Conservation (phyloP, 2,888 invertebrate species). For the Resseliella maxima region DNA sequence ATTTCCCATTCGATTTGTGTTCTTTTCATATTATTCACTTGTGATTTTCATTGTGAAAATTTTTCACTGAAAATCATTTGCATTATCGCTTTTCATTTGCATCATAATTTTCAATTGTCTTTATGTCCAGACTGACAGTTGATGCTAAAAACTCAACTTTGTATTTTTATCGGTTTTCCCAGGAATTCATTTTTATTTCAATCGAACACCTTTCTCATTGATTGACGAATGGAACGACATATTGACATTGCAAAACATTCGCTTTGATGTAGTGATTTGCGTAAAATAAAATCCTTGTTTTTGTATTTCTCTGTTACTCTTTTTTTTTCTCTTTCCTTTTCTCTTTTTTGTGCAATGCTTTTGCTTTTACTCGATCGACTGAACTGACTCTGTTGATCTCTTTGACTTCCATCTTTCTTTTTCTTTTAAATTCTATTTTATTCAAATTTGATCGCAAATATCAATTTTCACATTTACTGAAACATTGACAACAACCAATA, state of each 20-base stretch:
- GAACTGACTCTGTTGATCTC: background rate
- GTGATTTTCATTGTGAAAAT: no score
- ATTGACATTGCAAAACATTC: conserved; percentile 40
- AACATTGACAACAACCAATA: background rate
- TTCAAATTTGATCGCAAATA: background rate
- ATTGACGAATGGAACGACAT: conserved; percentile 25
- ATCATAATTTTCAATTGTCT: background rate
- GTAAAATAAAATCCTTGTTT: background rate
- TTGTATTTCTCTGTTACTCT: background rate
- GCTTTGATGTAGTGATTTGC: conserved; percentile 47
- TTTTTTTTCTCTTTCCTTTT: background rate
- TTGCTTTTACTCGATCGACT: no score
- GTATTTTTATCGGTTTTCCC: background rate
- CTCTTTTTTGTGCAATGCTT: background rate
- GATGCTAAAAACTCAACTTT: background rate
- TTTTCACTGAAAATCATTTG: background rate
- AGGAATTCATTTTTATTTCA: conserved; percentile 15
- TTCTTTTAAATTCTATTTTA: background rate
- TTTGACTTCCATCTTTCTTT: background rate
- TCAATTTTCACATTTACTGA: background rate
- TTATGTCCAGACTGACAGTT: no score
- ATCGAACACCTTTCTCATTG: background rate
- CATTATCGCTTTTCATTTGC: background rate
- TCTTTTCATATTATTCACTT: no score
- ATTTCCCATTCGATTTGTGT: no score